Evolutionary conservation across 2,797 vertebrate genomes (phyloP), one percentile per base, ranked within the genome.

Genomic region (Coracias cyanogaster): DNA sequence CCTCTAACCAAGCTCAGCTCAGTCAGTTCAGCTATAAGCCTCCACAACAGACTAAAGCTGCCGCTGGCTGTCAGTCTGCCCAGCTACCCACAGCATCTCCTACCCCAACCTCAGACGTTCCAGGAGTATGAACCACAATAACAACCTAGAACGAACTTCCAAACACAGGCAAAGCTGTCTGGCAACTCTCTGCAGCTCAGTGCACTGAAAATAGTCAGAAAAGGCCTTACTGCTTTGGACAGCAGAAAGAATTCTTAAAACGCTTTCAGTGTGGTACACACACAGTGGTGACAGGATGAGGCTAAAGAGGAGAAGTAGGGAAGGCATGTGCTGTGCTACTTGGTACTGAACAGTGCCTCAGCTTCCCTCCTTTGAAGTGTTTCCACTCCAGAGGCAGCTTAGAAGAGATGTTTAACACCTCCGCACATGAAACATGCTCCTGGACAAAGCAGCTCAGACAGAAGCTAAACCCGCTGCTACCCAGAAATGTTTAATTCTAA

Each of bases 81-180:
- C 69, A 93, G 76, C 52, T 83, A 25, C 41, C 78, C 74, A 46
- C 52, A 87, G 71, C 90, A 80, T 64, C 71, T 94, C 81, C 82
- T 61, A 43, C 39, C 41, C 11, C 70, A 66, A 20, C 25, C 69
- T 81, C 77, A 51, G 80, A 76, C 46, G 81, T 73, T 60, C 62
- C 79, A 92, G 54, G 37, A 85, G 52, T 7, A 61, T 91, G 72
- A 83, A 71, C 37, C 57, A 81, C 48, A 57, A 15, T 9, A 84
- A 57, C 20, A 82, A 69, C 26, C 76, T 81, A 82, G 33, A 73
- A 80, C 1, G 2, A 89, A 61, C 52, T 76, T 79, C 58, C 41
- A 82, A 11, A 64, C 72, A 49, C 35, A 77, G 18, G 55, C 31
- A 72, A 85, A 67, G 46, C 45, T 33, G 74, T 12, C 10, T 78